Base-by-base conservation (phyloP, 2,797 vertebrate genomes). In the Oceanodroma leucorhoa region DNA sequence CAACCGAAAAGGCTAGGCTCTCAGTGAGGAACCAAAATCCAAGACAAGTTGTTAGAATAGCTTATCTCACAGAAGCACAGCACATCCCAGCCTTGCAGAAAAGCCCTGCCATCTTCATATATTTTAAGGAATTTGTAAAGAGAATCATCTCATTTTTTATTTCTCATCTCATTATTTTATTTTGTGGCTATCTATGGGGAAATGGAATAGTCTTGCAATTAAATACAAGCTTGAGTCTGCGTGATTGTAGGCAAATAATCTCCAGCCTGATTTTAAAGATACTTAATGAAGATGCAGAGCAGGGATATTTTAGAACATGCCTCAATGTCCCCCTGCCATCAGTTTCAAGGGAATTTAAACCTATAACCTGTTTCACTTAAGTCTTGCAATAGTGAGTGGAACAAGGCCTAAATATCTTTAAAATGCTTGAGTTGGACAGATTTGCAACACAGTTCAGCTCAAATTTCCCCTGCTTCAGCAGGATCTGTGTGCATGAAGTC, bases 391-490 rank as follows among this genome's bases (percentile, higher is more conserved):
- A 76, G 45, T 12, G 53, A 92, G 84, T 76, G 85, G 70, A 93
- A 72, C 51, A 82, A 92, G 51, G 83, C 51, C 88, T 87, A 72
- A 95, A 73, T 64, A 89, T 69, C 80, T 90, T 55, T 70, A n/a
- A 86, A 94, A 87, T 41, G 51, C 83, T 92, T 58, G 57, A 38
- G 58, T 45, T 87, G 89, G 87, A 69, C 69, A 91, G 82, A 75
- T 86, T 95, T 92, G 86, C 65, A 88, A 34, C 82, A 53, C 46
- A 86, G 91, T 53, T 77, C 64, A 93, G 93, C 89, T 96, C 89
- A 36, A 46, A 84, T 93, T 91, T 89, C 87, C 50, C 80, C 82
- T 83, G 65, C 61, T 87, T 92, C 86, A 95, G 92, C 77, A 90
- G 50, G 72, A 91, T 85, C 65, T 5, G 0, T 3, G n/a, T 2